Base-by-base conservation (phyloP, 37 sponge, comb jelly and placozoan species). In the Dysidea cf. avara region DNA sequence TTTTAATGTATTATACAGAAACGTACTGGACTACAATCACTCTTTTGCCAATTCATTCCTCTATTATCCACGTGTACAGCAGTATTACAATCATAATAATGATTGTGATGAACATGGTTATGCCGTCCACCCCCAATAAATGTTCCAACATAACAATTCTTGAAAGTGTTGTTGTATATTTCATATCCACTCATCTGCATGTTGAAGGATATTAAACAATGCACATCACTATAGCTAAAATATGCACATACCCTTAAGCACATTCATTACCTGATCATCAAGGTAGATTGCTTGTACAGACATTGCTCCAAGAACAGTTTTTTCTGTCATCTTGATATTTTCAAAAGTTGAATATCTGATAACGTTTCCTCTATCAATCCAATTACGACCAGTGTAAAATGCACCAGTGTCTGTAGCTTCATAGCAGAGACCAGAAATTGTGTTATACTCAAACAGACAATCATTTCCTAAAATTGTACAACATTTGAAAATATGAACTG, bases 261-360 rank as follows among this genome's bases (percentile, higher is more conserved):
- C 56, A 4, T 29, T 3, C 20, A 32, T 9, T 38, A 69, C 79
- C 79, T 78, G 79, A 31, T 78, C 81, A 80, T 80, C 81, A 29
- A 80, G 57, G 56, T 80, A 80, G 47, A 80, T 80, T 28, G 81
- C 81, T 54, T 80, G 81, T 39, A 80, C 81, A 3, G 81, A 80
- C 16, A 61, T 59, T 18, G 48, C 30, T 1, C 81, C 81, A 36
- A 80, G 72, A 33, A 39, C 48, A n/a, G 38, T 47, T 34, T 80
- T 70, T 63, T 80, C 81, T 12, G 71, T 80, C 55, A 72, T 70
- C 0, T 1, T 16, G 20, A 80, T 80, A 52, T 60, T 37, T 22
- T 17, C 58, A 40, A 80, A 80, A n/a, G 30, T 21, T 7, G 53
- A 55, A 50, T 80, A 32, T 24, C 43, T 24, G 1, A 80, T 49